Base-by-base conservation (phyloP, 35 echinoderm and acorn worm species). In the Lytechinus variegatus region DNA sequence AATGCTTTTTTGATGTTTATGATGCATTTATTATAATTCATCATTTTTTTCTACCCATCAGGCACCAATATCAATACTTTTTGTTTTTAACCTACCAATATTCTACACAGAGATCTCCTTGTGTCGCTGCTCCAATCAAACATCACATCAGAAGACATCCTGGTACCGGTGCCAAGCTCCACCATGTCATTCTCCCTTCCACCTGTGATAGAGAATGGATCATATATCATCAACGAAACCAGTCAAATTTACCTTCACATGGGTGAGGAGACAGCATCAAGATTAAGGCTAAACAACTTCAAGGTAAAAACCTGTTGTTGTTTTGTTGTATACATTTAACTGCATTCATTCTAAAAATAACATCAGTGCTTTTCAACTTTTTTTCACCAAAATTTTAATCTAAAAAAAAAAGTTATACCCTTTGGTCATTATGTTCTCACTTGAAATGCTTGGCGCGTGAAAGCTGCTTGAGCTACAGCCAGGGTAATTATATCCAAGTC, bases 251-350 rank as follows among this genome's bases (percentile, higher is more conserved):
- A 86, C 56, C 52, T 97, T 28, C 79, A 88, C 24, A 95, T 97
- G 89, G 54, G 91, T 58, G 94, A 97, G 28, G 27, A 94, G 9
- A 89, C 58, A 11, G 97, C 97, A 6, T 90, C 61, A 21, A 61
- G 28, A 13, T 55, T 97, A 14, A 95, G 94, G 51, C 55, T 54
- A 13, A 29, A 95, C 53, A 97, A 97, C 54, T 97, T 96, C 92
- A 96, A 97, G 97, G 97, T 96, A 96, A 79, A 10, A 56, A 0
- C 33, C 33, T 44, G 33, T 44, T 44, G 1, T 44, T 44, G 33
- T 44, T 0, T 44, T 44, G 1, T 44, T 44, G 33, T 44, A 44
- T 44, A 2, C 33, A 44, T 44, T 44, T 44, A 44, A n/a, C n/a
- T n/a, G n/a, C n/a, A n/a, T n/a, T n/a, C n/a, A n/a, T n/a, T n/a